Conservation (phyloP, 2,797 vertebrate genomes). For the Phataginus tricuspis region DNA sequence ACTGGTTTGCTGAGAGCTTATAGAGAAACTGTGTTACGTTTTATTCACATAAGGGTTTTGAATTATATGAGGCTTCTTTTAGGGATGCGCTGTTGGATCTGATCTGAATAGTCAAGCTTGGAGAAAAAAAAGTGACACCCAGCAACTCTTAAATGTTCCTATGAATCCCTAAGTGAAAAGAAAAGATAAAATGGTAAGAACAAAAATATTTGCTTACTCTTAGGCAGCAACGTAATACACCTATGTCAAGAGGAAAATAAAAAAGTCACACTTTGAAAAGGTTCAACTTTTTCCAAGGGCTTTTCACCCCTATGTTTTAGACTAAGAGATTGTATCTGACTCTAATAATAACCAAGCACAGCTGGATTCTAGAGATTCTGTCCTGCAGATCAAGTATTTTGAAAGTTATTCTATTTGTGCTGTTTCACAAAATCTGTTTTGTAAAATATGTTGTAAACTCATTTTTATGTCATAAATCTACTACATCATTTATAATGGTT, state of each 20-base stretch:
- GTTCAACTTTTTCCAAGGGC: background rate
- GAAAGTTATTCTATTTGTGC: background rate
- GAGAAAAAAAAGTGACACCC: constrained; percentile 18
- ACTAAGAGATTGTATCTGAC: background rate
- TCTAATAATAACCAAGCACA: background rate
- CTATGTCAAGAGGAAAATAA: constrained; percentile 7
- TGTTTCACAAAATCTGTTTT: background rate
- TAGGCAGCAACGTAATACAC: background rate
- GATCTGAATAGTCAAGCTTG: constrained; percentile 75
- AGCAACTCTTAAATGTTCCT: constrained; percentile 57
- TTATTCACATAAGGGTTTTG: constrained; percentile 78
- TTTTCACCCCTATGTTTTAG: background rate
- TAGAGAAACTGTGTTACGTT: constrained; percentile 77
- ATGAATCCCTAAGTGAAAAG: constrained; percentile 51
- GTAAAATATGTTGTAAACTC: background rate
- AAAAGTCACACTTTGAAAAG: constrained; percentile 34
- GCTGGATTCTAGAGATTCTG: background rate
- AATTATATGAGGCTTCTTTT: constrained; percentile 77
- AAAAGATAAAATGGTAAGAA: constrained; percentile 59
- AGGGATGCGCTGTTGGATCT: constrained; percentile 61
- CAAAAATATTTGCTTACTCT: constrained; percentile 66
- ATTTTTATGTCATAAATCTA: background rate
- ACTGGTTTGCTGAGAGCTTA: constrained; percentile 74
- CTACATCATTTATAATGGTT: background rate
- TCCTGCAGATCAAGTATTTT: background rate